Evolutionary conservation across 1,140 invertebrate species (phyloP), one percentile per base, ranked within the genome.

Genomic region (Rhagoletis zephyria): DNA sequence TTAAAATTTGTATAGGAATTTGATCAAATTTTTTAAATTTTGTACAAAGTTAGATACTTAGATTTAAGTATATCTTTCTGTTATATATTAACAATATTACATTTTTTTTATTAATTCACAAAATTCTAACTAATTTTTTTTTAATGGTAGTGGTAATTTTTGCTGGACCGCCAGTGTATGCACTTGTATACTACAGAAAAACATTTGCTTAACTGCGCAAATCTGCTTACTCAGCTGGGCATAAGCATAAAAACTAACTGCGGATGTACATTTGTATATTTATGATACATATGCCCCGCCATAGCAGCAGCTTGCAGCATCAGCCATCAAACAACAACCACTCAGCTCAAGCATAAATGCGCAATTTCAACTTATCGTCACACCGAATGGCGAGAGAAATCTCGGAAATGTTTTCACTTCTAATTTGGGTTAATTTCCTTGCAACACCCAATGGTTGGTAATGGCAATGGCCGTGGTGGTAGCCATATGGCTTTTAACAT

Each of bases 341-440:
- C 48, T 19, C 74, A 56, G n/a, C 74, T 56, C 48, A 51, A 19
- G 16, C 74, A 56, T 9, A 81, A 51, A 74, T 48, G 67, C 45
- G 40, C 45, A 45, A 74, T 74, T 45, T n/a, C 67, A 45, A 48
- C n/a, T 74, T 63, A 63, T 74, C 70, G 70, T 51, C 70, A 51
- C 70, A 77, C 30, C 48, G 70, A 19, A 77, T 56, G 5, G 48
- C 19, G 74, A 56, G 74, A 56, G 74, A 81, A 81, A 81, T 81
- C 74, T 19, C 5, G 56, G 74, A 81, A 81, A 81, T 81, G 74
- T 81, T 81, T 81, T 81, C 74, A 81, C 74, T 81, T 81, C 74
- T 81, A 81, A 81, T 81, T 81, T 81, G 48, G 48, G 74, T 81
- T 81, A 81, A 81, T 81, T 81, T 81, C 48, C 74, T 81, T 81